phyloP scores from a whole-genome alignment of 2,797 vertebrate genomes.

The Muraenolepis orangiensis region DNA sequence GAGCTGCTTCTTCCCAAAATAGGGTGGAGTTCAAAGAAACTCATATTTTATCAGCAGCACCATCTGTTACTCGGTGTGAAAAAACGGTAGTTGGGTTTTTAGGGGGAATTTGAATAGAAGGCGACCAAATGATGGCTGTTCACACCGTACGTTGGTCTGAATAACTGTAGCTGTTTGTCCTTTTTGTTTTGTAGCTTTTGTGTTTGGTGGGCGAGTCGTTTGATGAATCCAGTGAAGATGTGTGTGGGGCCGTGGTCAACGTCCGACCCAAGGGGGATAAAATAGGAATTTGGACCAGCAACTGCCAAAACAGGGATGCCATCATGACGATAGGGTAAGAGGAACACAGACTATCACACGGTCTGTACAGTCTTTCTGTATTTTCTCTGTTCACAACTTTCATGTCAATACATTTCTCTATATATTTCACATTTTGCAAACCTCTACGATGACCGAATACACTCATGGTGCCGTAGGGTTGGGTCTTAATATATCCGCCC shows the following conservation, averaged over 20 bases:
- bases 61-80: background rate
- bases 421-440: background rate
- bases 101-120: background rate
- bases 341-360: background rate
- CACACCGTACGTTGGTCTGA: background rate
- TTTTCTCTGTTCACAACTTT: background rate
- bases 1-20: no score
- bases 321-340: constrained; percentile 83
- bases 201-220: constrained; percentile 84
- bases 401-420: background rate
- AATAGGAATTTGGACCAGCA: constrained; percentile 82
- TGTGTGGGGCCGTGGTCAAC: constrained; percentile 82
- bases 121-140: background rate
- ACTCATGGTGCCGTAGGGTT: background rate
- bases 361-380: no score
- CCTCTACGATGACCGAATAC: background rate
- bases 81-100: background rate
- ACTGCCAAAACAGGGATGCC: constrained; percentile 82
- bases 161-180: background rate
- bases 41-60: background rate
- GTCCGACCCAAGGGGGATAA: constrained; percentile 83
- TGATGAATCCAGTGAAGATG: constrained; percentile 80
- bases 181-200: constrained; percentile 68
- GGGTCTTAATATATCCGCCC: no score
- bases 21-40: no score